Conservation (phyloP, 2,888 invertebrate genomes). For the Bruchidius siliquastri region DNA sequence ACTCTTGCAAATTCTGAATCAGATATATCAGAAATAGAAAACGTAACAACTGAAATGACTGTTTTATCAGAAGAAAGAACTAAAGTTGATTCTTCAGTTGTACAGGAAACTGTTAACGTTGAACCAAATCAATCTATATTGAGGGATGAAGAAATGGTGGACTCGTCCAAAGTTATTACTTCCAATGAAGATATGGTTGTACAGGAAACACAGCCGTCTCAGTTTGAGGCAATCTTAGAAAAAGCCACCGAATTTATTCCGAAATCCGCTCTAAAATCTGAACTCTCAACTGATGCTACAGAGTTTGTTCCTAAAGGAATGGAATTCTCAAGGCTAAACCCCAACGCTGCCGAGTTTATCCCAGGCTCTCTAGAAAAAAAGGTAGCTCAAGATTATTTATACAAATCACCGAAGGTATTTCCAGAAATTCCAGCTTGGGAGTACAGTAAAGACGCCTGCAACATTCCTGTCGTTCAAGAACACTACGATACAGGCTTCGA, state of each 20-base stretch:
- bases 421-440: conserved; percentile 24
- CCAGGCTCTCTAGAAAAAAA: conserved; percentile 32
- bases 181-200: conserved; percentile 25
- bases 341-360: conserved; percentile 44
- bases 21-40: neutral
- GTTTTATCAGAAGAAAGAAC: neutral
- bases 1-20: no score
- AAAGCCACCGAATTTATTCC: conserved; percentile 40
- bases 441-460: conserved; percentile 28
- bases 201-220: conserved; percentile 20
- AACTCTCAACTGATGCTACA: conserved; percentile 27
- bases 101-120: neutral
- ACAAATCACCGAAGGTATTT: neutral
- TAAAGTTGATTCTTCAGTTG: neutral
- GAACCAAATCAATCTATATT: neutral
- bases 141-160: conserved; percentile 28
- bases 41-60: neutral
- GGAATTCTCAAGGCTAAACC: conserved; percentile 39
- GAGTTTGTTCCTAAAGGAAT: conserved; percentile 41
- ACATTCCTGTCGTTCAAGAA: conserved; percentile 23
- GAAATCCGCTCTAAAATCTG: conserved; percentile 27
- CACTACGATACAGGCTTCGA: conserved; percentile 32
- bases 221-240: conserved; percentile 39
- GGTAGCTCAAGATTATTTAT: conserved; percentile 5
- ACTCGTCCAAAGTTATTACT: conserved; percentile 36